Percentiles rank a stretch among this genome's conserved stretches.
These are phyloP conservation scores for Lithophane leautieri DNA, from an alignment of 2,888 invertebrate genomes.

Conservation along the genomic window DNA sequence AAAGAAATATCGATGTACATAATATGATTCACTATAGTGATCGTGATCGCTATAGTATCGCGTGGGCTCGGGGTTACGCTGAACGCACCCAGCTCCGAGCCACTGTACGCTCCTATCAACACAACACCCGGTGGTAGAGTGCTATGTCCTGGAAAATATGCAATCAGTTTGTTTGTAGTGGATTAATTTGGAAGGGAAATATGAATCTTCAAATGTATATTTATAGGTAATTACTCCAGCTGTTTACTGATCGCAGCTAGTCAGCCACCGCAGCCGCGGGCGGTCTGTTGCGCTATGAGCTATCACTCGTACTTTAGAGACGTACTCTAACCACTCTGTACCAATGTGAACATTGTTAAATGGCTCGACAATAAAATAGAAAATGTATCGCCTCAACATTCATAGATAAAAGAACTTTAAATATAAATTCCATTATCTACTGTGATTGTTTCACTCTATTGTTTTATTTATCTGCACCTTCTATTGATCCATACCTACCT, in stretches of 20 bases:
- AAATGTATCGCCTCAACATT: conserved; percentile 47
- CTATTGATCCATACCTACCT: neutral
- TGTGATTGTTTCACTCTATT: conserved; percentile 77
- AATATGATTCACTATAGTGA: conserved; percentile 1
- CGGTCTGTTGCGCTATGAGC: neutral
- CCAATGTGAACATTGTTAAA: neutral
- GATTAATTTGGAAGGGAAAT: neutral
- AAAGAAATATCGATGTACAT: conserved; percentile 15
- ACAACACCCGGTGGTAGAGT: neutral
- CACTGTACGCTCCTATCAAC: neutral
- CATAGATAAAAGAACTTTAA: conserved; percentile 63
- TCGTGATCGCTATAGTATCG: neutral
- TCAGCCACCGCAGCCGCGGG: neutral
- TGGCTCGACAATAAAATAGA: neutral
- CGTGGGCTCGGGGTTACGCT: too few species aligned
- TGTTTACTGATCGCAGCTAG: neutral
- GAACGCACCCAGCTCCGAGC: neutral
- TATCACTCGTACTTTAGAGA: neutral
- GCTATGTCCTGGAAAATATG: neutral
- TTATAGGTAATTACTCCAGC: neutral
- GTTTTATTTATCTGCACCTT: conserved; percentile 70
- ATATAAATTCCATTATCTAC: conserved; percentile 80
- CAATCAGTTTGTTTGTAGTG: neutral
- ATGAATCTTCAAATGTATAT: neutral
- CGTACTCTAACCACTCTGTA: neutral